Evolutionary conservation across 2,888 invertebrate genomes (phyloP), one percentile per base, ranked within the genome.

Genomic region (Latrodectus hesperus): DNA sequence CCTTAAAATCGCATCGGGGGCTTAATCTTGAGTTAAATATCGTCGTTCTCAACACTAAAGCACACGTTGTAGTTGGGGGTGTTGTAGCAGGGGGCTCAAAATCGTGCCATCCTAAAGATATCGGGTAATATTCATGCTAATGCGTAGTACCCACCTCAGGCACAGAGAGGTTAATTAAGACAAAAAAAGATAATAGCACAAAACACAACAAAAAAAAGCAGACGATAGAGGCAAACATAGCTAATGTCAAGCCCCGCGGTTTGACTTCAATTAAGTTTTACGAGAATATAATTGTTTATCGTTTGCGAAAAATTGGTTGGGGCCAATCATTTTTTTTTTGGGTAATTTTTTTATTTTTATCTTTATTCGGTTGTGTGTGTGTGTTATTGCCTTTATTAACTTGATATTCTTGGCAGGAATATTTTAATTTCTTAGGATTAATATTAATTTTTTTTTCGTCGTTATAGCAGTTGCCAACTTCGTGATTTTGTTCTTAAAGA

Each of bases 181-280:
- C 55, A 71, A 72, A 72, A 84, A 73, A 49, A 64, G 17, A 53
- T 64, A 51, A 75, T 38, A 53, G 64, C 55, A 67, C 51, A 53
- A 55, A 17, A 49, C 22, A 22, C 26, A 52, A n/a, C 22, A 77
- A 87, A 82, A 72, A 81, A 87, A 87, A 55, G 86, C 55, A 87
- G 81, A 55, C 81, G 77, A 67, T 26, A 72, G 81, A 81, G 53
- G 87, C 82, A 82, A 87, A 87, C 87, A 82, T 74, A 76, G 71
- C 71, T 64, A 68, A 71, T 78, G 78, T 88, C 82, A 88, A 51
- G 64, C 64, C 64, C 26, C 51, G 38, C 72, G 72, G 75, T 83
- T 88, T 78, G 74, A 83, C 78, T 88, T 88, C 83, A 88, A 88
- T 88, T 88, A 78, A 88, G 88, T 83, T 88, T 82, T 88, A 88